Evolutionary conservation across 2,888 invertebrate species (phyloP), one percentile per base, ranked within the genome.

Genomic region (Dryadula phaetusa): DNA sequence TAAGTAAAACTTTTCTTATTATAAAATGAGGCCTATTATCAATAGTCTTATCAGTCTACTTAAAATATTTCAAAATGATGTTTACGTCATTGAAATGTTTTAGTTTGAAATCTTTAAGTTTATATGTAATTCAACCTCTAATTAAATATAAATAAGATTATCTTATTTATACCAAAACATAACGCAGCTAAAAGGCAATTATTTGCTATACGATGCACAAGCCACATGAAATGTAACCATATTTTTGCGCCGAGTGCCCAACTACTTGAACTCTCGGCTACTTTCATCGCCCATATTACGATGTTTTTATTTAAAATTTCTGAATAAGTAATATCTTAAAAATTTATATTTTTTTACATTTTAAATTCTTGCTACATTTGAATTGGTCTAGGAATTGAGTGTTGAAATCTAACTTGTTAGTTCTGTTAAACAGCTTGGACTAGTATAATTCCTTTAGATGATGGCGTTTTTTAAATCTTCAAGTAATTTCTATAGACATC

Each of bases 211-310:
- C 65, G 47, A 64, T 58, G 42, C 54, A 69, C 53, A 64, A 65
- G 56, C 64, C 66, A 64, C 69, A 72, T 66, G 69, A 73, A 73
- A 74, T 74, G 70, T 72, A 56, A 72, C 72, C 69, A 64, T 74
- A 74, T 72, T 75, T 75, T 76, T 76, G 72, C 68, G 69, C 67
- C 52, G 64, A 71, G 66, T 64, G 67, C 65, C 54, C 64, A 66
- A 62, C 70, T 68, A 74, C 74, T 75, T 74, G 69, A 74, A 70
- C 67, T 69, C 69, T 64, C 64, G 68, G 71, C 69, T 58, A 70
- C 70, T 69, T 72, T 63, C 62, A 68, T 61, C 58, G 70, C 66
- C 56, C 64, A 70, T 54, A 53, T 67, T 64, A 67, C 61, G 49
- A 56, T 56, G 56, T 56, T 56, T 56, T 40, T 40, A 56, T 40